phyloP scores from a whole-genome alignment of 2,888 invertebrate species.

The Siphlonurus alternatus region DNA sequence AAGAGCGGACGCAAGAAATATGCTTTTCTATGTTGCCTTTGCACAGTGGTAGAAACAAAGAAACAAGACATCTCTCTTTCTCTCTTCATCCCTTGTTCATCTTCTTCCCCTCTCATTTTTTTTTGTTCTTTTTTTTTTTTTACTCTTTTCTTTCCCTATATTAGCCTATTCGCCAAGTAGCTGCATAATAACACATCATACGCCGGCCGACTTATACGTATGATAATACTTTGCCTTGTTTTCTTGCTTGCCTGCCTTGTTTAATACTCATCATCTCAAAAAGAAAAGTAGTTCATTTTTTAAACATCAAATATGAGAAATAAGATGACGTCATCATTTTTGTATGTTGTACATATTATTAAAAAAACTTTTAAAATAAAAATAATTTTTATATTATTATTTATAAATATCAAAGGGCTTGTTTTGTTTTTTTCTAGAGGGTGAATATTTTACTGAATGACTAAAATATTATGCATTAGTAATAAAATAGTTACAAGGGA shows the following conservation, averaged over 20 bases:
- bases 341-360: too few species aligned
- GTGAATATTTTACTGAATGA: neutral
- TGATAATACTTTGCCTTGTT: neutral
- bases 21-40: too few species aligned
- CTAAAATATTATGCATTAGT: too few species aligned
- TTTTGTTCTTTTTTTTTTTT: neutral
- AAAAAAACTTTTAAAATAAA: too few species aligned
- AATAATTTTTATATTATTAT: too few species aligned
- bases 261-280: too few species aligned
- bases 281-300: too few species aligned
- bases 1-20: too few species aligned
- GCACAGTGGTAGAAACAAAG: neutral
- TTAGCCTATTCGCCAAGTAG: conserved; percentile 5
- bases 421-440: neutral
- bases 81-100: neutral
- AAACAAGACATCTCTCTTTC: neutral
- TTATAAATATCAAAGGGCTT: neutral
- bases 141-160: neutral
- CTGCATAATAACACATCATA: neutral
- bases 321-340: too few species aligned
- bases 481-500: too few species aligned
- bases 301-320: too few species aligned
- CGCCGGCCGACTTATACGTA: neutral
- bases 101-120: neutral
- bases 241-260: neutral